Conservation (phyloP, 1,140 invertebrate genomes). For the Cyclargus thomasi region DNA sequence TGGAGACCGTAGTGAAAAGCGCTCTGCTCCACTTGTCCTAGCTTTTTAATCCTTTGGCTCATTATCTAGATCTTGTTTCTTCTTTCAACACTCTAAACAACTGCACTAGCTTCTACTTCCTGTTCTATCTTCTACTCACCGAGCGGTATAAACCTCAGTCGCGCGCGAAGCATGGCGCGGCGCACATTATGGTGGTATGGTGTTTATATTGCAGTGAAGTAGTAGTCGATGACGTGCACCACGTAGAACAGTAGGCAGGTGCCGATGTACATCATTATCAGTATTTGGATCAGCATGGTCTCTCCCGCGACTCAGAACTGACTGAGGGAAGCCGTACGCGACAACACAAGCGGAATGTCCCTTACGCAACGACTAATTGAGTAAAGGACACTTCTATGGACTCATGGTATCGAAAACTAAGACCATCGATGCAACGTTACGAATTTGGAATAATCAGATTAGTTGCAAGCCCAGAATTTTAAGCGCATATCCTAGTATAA, state of each 20-base stretch:
- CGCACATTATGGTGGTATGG: neutral
- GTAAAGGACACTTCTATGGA: constrained; percentile 10
- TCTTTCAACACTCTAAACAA: too few species aligned
- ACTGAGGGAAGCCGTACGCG: constrained; percentile 17
- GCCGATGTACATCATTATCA: constrained; percentile 71
- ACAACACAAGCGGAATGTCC: neutral
- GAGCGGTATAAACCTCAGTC: constrained; percentile 37
- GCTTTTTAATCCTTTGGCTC: too few species aligned
- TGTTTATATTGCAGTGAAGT: constrained; percentile 47
- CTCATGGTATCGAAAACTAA: neutral
- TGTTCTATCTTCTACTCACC: constrained; percentile 35
- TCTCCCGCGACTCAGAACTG: constrained; percentile 18
- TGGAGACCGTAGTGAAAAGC: too few species aligned
- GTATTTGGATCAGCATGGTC: constrained; percentile 70
- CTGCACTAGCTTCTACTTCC: neutral
- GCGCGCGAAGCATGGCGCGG: constrained; percentile 22
- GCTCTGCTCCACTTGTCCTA: too few species aligned
- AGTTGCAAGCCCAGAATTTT: too few species aligned
- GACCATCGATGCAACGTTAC: neutral
- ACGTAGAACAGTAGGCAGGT: constrained; percentile 69
- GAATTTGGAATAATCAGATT: neutral
- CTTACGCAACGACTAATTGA: constrained; percentile 4
- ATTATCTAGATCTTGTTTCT: too few species aligned
- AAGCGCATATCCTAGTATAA: too few species aligned
- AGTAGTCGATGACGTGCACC: constrained; percentile 67